Base-by-base conservation (phyloP, 2,797 vertebrate genomes). In the Pterois miles region DNA sequence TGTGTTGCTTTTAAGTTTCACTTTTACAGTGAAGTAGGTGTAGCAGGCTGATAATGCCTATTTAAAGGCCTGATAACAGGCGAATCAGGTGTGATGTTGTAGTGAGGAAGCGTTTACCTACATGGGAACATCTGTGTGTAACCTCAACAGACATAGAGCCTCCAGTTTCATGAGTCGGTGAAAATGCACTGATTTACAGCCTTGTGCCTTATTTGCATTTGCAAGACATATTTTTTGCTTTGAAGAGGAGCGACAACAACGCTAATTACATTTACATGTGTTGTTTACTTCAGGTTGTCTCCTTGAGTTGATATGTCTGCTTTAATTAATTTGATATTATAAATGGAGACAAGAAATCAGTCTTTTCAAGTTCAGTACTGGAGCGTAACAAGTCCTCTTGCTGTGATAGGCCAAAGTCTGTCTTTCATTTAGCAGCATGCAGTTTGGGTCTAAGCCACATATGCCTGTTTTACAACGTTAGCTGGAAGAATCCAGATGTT, bases 401-500 rank as follows among this genome's bases (percentile, higher is more conserved):
- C 34, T 65, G 22, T 0, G 31, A 56, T 23, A 20, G 27, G 12
- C 22, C 59, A 52, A 40, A 58, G 22, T 69, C 65, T 71, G 60
- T 2, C 40, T 6, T 84, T 71, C 10, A 70, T 79, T 59, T 63
- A n/a, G 16, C 63, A 50, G 22, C 20, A 11, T 29, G 43, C 20
- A 52, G 60, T 57, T 54, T 65, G 60, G 34, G 46, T 36, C n/a
- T 58, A 36, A 71, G 50, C 52, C 70, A 5, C 38, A 36, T 27
- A 71, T 58, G 66, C 31, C 27, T 0, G 67, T 73, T 75, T 81
- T 60, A 78, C 68, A 71, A 14, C 46, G 40, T 66, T 64, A 53
- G 56, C 64, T 65, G 48, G 69, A 62, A 31, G 54, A 58, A 70
- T 67, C 76, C 77, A 83, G 74, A 83, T 80, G 74, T 72, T 14